Evolutionary conservation across 2,113 vertebrate genomes (phyloP), one percentile per base, ranked within the genome.

Genomic region (Anseranas semipalmata): DNA sequence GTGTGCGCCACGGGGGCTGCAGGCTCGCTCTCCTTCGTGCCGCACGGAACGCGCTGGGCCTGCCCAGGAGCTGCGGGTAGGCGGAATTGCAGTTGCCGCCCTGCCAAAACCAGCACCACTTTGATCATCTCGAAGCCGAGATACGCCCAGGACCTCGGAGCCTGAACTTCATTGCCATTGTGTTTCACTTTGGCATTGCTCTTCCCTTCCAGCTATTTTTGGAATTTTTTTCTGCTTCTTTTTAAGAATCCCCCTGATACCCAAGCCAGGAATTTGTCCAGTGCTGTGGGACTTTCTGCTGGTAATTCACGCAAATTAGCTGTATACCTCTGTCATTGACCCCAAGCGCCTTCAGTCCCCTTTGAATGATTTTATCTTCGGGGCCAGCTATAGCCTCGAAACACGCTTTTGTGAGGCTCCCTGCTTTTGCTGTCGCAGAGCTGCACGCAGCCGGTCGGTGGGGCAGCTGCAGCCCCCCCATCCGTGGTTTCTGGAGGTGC

Each of bases 31-130:
- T 28, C 30, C n/a, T 63, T 55, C 58, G 67, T 21, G 24, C 58
- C 25, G 7, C 32, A 8, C 70, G 33, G 60, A 21, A 39, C 7
- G 0, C 19, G 55, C 76, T 28, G 5, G 6, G 53, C 22, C 41
- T 63, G 72, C 41, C 24, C 2, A 0, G 43, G 37, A 10, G 60
- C n/a, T 62, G 46, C 0, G 15, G 0, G 17, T 35, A 30, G 8
- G 1, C 27, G 22, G 27, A 56, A 35, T 24, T 7, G 16, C 45
- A 18, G 68, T 2, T 15, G 21, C 72, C 75, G 82, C 80, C 68
- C 67, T 85, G 76, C 81, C 77, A 79, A 58, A 16, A n/a, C 48
- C 45, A 21, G 50, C 0, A 0, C 53, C 7, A 0, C 72, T 83
- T 37, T 20, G 46, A 25, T 85, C 11, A 3, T 25, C 71, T 20